Percentiles rank a stretch among this genome's conserved stretches.
Conservation (phyloP, 2,888 invertebrate species). For the Phrixothrix hirtus region DNA sequence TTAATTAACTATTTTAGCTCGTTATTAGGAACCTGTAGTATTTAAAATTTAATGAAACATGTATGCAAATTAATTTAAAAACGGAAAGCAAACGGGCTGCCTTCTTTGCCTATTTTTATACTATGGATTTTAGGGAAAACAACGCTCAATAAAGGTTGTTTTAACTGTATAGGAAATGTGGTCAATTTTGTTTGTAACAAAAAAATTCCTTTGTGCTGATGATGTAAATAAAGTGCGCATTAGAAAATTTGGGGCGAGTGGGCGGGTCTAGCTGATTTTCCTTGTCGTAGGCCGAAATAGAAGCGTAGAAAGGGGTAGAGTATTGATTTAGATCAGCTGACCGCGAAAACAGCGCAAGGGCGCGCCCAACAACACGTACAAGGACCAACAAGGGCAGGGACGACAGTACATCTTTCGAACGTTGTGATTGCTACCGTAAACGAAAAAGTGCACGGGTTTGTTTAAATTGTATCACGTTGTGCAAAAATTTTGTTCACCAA, state of each 20-base stretch:
- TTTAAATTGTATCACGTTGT: too few species aligned
- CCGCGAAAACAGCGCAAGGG: constrained; percentile 39
- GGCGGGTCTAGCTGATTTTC: constrained; percentile 35
- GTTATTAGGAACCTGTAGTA: too few species aligned
- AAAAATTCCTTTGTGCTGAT: constrained; percentile 8
- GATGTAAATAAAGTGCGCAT: constrained; percentile 25
- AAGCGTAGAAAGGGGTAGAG: constrained; percentile 35
- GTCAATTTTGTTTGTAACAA: too few species aligned
- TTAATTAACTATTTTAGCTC: too few species aligned
- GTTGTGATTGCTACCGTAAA: constrained; percentile 12
- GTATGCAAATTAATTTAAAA: too few species aligned
- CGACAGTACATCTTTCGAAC: constrained; percentile 15
- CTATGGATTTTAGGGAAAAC: too few species aligned
- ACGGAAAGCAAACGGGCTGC: too few species aligned
- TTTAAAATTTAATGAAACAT: too few species aligned
- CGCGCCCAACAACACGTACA: constrained; percentile 33
- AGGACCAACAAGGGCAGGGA: constrained; percentile 24
- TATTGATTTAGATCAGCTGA: constrained; percentile 44
- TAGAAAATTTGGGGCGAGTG: constrained; percentile 27
- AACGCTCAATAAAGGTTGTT: too few species aligned
- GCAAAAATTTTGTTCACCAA: too few species aligned
- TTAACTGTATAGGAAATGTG: too few species aligned
- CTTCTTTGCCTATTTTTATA: too few species aligned
- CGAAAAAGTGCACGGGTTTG: constrained; percentile 15
- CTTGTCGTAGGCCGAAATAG: constrained; percentile 43